Evolutionary conservation across 2,797 vertebrate genomes (phyloP).

Genomic region (Hyperoplus lanceolatus): DNA sequence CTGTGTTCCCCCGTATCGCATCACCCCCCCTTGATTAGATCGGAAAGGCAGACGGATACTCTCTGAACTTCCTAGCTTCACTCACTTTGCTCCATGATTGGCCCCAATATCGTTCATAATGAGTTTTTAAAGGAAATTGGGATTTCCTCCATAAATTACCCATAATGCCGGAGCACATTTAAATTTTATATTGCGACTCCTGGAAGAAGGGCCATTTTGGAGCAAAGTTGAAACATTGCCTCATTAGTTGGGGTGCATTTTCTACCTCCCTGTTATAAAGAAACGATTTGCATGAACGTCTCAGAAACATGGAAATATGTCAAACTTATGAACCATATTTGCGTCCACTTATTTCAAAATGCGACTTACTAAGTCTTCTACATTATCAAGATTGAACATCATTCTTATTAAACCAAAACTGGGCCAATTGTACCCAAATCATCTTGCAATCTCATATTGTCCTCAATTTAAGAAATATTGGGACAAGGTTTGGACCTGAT

Average conservation of each 20-base stretch:
- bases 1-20: constrained; percentile 28
- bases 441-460: no score
- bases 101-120: constrained; percentile 55
- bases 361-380: neutral
- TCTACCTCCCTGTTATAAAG: no score
- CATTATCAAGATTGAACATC: neutral
- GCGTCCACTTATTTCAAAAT: neutral
- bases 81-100: constrained; percentile 35
- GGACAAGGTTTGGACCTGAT: neutral
- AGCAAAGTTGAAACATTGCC: neutral
- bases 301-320: neutral
- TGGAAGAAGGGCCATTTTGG: constrained; percentile 19
- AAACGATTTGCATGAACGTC: neutral
- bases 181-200: constrained; percentile 49
- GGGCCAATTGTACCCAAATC: neutral
- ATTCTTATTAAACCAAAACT: neutral
- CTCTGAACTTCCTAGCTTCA: constrained; percentile 44
- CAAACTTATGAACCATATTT: neutral
- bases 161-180: constrained; percentile 44
- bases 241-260: constrained; percentile 18
- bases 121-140: constrained; percentile 43
- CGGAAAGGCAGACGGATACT: constrained; percentile 37
- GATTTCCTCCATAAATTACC: constrained; percentile 53
- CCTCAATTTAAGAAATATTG: neutral
- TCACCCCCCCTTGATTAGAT: constrained; percentile 61